Base-by-base conservation (phyloP, 2,888 invertebrate genomes). In the Hypena proboscidalis region DNA sequence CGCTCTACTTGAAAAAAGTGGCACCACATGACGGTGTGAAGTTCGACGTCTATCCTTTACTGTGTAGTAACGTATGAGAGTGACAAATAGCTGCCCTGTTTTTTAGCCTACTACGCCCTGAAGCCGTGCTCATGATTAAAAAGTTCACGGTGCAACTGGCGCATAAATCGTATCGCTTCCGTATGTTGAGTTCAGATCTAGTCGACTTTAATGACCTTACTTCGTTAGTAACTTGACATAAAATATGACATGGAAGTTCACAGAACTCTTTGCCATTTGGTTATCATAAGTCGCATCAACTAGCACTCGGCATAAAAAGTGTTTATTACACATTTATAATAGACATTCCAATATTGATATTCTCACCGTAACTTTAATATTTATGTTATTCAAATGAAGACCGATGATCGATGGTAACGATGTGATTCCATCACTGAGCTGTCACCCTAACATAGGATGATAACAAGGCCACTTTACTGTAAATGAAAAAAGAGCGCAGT, bases 91-190 rank as follows among this genome's bases (percentile, higher is more conserved):
- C 32, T 47, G 37, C 41, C 30, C 14, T 17, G 30, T 62, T 65
- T 65, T 65, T 75, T 82, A 79, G 76, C 74, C 75, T 66, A 58
- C 75, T 66, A 58, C 61, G 67, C 83, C 82, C 78, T 74, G 71
- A 76, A 82, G 83, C 83, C 60, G 60, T 69, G 54, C 62, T 65
- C 68, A 69, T 66, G 75, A 84, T 85, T 81, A 74, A 74, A 76
- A 80, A 82, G 77, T 73, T 84, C 77, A 85, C 80, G 86, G 77
- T 75, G 65, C 87, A 88, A 86, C 85, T 87, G 83, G 50, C 67
- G 59, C 61, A 50, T 59, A 59, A 53, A 70, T 49, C 42, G 55
- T 58, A 74, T 77, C 64, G 83, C 77, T 84, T 80, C 76, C 77
- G 71, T 60, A 64, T 72, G 75, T 59, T 45, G 54, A 60, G 45